Evolutionary conservation across 2,888 invertebrate genomes (phyloP), one percentile per base, ranked within the genome.

Genomic region (Agrochola lota): DNA sequence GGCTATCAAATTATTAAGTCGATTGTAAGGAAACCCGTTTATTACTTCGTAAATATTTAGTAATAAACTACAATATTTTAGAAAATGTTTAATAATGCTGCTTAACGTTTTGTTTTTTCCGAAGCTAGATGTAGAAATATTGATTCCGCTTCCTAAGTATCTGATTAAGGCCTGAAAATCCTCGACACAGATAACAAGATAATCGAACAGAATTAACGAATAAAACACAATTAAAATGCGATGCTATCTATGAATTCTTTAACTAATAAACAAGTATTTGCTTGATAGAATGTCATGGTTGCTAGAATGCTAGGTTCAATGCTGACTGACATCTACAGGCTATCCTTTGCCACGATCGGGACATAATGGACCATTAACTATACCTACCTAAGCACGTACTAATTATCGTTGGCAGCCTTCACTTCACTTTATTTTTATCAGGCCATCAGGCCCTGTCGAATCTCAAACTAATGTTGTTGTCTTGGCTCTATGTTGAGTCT

Each of bases 1-100:
- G 75, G 67, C 57, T 57, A 78, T n/a, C 20, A 59, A 77, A 68
- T 76, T 35, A 76, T 55, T 71, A 55, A 55, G 75, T 80, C 80
- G 49, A 71, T 75, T 76, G 40, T 43, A 52, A 59, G 62, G 71
- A 68, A 76, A 71, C 26, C 63, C 63, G 55, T 68, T 68, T n/a
- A 80, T 68, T 78, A 71, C 30, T 66, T 59, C 43, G 20, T 35
- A 55, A 43, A 52, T 35, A 20, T 15, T 30, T 57, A 64, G 26
- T 63, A 20, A 17, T 35, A 23, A 35, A 55, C 52, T 43, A 17
- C 15, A 68, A 12, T 62, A 30, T 55, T 77, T 60, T 43, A 77
- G n/a, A 67, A 52, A 77, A 67, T 67, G 12, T 9, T 76, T 49
- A 11, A 17, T 11, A 74, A n/a, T 26, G 7, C 11, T 74, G 2